Base-by-base conservation (phyloP, 2,113 vertebrate species). In the Halichoerus grypus region DNA sequence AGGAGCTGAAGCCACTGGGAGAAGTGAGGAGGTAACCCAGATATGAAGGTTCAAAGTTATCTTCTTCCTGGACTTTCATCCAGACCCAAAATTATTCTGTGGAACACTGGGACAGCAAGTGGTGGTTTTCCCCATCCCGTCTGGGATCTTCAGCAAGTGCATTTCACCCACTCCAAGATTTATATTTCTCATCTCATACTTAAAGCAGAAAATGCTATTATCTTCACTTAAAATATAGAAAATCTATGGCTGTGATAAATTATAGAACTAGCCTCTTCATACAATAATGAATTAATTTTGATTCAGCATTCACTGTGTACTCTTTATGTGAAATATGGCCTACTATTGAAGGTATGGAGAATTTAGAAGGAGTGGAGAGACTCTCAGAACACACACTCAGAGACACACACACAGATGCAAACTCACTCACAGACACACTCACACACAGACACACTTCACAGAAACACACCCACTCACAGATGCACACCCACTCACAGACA, bases 251-350 rank as follows among this genome's bases (percentile, higher is more conserved):
- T 19, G 4, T 74, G n/a, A 94, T 69, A 69, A 94, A 94, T 84
- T 74, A 69, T 16, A 55, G 80, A 92, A 80, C 74, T 79, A 74
- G 39, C 92, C n/a, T 83, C 49, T 46, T 49, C 71, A 24, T 42
- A 49, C 46, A 31, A n/a, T 16, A 61, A 80, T 91, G 81, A 95
- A 82, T 82, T 92, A 67, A 46, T 91, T 95, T 84, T 71, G 76
- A 84, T 61, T 53, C 69, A 18, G 24, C n/a, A 33, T 55, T 79
- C 33, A 33, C 53, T 59, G 51, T 59, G 21, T 11, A 8, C 63
- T 63, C 67, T 39, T 61, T 39, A 1, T 13, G 31, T 57, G 33
- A 61, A 86, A 51, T 39, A 39, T 2, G 22, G 5, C 28, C 36
- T 55, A 22, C 1, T 11, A 1, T 3, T 53, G 46, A 76, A 18